Conservation (phyloP, 1,140 invertebrate species). For the Panagrolaimus sp. region DNA sequence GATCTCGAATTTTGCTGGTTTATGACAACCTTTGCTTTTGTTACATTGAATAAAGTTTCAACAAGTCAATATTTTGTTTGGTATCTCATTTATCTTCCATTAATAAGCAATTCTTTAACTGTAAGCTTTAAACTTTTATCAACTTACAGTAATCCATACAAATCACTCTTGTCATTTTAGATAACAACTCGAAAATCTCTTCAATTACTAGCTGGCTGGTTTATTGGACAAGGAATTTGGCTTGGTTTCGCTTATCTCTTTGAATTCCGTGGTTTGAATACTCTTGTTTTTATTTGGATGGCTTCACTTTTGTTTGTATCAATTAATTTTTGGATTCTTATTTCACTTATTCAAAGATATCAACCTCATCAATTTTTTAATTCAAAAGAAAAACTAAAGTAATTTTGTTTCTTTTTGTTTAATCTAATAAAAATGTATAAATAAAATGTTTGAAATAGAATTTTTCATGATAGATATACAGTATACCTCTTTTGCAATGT, state of each 20-base stretch:
- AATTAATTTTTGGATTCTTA: conserved; percentile 60
- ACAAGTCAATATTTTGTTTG: conserved; percentile 97
- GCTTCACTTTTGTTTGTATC: conserved; percentile 62
- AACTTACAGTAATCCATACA: background rate
- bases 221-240: conserved; percentile 76
- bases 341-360: conserved; percentile 4
- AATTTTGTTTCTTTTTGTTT: too few species aligned
- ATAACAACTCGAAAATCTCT: conserved; percentile 24
- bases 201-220: conserved; percentile 67
- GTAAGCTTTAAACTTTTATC: conserved; percentile 23
- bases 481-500: too few species aligned
- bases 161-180: conserved; percentile 33
- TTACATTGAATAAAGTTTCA: conserved; percentile 88
- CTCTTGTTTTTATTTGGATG: conserved; percentile 67
- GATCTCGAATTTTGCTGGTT: conserved; percentile 80
- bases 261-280: conserved; percentile 79
- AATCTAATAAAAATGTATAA: too few species aligned
- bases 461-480: too few species aligned
- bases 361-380: too few species aligned
- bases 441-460: too few species aligned
- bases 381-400: too few species aligned
- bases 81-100: conserved; percentile 80
- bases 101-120: conserved; percentile 63
- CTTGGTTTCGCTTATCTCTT: conserved; percentile 80
- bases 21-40: conserved; percentile 77